Percentiles rank a stretch among this genome's conserved stretches.
Conservation (phyloP, 2,888 invertebrate genomes). For the Tetragnatha montana region DNA sequence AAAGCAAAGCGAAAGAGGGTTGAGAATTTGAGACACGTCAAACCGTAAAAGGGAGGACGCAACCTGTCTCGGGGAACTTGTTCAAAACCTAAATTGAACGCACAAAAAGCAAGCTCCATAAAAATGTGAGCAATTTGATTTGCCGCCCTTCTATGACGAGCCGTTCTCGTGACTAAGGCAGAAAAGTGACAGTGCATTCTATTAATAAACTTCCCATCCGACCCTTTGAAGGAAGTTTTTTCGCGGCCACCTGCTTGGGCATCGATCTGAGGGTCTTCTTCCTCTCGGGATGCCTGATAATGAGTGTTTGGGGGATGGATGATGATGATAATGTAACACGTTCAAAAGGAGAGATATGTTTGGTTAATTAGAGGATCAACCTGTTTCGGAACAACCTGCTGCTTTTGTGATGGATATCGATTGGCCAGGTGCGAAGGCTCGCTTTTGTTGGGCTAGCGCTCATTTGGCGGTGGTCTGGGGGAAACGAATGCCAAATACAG, state of each 20-base stretch:
- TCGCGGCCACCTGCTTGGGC: constrained; percentile 7
- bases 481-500: no score
- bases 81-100: no score
- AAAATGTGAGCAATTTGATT: constrained; percentile 51
- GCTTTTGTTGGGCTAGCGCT: constrained; percentile 10
- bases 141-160: constrained; percentile 20
- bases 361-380: constrained; percentile 54
- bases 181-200: constrained; percentile 3
- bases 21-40: no score
- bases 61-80: no score
- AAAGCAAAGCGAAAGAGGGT: no score
- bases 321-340: background rate
- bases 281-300: background rate
- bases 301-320: background rate
- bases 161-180: constrained; percentile 51
- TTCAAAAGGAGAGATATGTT: background rate
- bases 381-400: constrained; percentile 59
- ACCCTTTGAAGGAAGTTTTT: constrained; percentile 18
- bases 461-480: constrained; percentile 29
- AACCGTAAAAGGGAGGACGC: no score
- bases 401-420: constrained; percentile 55
- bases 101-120: no score
- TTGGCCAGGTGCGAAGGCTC: constrained; percentile 51
- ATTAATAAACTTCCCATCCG: constrained; percentile 41
- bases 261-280: constrained; percentile 22